These are phyloP conservation scores for Crambe crambe DNA, from an alignment of 37 sponge, comb jelly and placozoan species.

Conservation along the genomic window DNA sequence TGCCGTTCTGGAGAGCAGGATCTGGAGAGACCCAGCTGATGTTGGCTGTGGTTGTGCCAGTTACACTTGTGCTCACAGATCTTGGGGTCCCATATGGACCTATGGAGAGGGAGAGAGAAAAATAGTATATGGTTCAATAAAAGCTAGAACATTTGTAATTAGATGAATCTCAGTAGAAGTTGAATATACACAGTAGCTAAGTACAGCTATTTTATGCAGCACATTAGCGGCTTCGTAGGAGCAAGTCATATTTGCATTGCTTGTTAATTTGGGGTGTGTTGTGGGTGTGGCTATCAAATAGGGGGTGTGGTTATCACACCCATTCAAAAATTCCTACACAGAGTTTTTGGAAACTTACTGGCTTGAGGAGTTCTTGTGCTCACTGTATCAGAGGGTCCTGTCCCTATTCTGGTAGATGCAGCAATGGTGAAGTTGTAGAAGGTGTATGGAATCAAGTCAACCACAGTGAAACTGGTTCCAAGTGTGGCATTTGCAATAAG, in stretches of 20 bases:
- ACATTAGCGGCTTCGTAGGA: too few species aligned
- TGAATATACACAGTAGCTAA: too few species aligned
- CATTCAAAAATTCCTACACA: too few species aligned
- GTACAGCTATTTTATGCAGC: too few species aligned
- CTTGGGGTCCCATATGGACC: background rate
- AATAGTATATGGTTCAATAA: too few species aligned
- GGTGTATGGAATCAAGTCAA: background rate
- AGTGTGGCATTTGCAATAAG: background rate
- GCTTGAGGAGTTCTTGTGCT: constrained; percentile 6
- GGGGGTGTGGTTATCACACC: too few species aligned
- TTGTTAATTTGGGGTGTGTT: too few species aligned
- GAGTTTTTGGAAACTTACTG: constrained; percentile 1
- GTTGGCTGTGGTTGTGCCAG: background rate
- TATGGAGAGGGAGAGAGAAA: too few species aligned
- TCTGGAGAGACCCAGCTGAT: constrained; percentile 22
- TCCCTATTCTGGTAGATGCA: constrained; percentile 10
- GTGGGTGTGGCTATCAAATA: too few species aligned
- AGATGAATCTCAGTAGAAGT: too few species aligned
- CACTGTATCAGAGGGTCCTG: constrained; percentile 2
- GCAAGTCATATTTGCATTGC: too few species aligned
- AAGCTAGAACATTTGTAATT: too few species aligned
- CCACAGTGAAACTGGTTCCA: background rate
- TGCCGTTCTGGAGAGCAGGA: constrained; percentile 33
- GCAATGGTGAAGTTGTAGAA: background rate
- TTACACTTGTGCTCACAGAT: background rate